A percentile compares a stretch with the other conserved stretches of the same genome.
These are phyloP conservation scores for Centroberyx gerrardi DNA, from an alignment of 2,797 vertebrate genomes.

Conservation along the genomic window DNA sequence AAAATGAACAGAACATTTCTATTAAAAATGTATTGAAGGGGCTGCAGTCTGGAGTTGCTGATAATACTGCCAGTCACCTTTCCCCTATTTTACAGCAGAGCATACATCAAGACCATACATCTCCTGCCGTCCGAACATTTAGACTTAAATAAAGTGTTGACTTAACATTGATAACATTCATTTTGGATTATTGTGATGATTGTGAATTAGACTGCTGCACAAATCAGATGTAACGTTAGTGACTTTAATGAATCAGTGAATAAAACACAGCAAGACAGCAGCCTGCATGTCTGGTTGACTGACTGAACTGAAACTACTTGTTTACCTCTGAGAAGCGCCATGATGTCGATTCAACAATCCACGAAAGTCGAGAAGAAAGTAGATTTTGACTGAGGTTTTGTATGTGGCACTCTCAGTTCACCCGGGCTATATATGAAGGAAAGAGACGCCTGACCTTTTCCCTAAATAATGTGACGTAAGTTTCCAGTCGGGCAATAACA, in stretches of 20 bases:
- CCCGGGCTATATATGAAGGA: not conserved
- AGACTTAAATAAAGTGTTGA: not conserved
- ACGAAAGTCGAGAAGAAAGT: slow-evolving; percentile 17
- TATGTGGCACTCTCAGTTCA: not conserved
- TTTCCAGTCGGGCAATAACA: slow-evolving; percentile 4
- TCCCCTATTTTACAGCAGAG: slow-evolving; percentile 27
- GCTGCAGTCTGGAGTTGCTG: too few species aligned
- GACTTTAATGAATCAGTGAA: not conserved
- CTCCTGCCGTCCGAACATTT: not conserved
- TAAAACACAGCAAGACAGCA: not conserved
- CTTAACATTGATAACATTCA: not conserved
- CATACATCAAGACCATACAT: too few species aligned
- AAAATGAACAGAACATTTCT: too few species aligned
- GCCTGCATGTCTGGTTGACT: not conserved
- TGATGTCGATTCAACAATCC: slow-evolving; percentile 46
- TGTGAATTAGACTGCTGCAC: not conserved
- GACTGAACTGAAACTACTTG: not conserved
- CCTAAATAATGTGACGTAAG: slow-evolving; percentile 52
- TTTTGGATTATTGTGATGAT: not conserved
- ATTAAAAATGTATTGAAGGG: too few species aligned
- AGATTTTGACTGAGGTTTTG: not conserved
- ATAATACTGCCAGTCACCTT: slow-evolving; percentile 47
- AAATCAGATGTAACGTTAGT: not conserved
- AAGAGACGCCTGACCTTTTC: slow-evolving; percentile 71
- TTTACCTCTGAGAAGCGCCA: slow-evolving; percentile 87